Percentiles rank a stretch among this genome's conserved stretches.
These are phyloP conservation scores for Parotocinclus haroldoi DNA, from an alignment of 2,797 vertebrate genomes.

Conservation along the genomic window DNA sequence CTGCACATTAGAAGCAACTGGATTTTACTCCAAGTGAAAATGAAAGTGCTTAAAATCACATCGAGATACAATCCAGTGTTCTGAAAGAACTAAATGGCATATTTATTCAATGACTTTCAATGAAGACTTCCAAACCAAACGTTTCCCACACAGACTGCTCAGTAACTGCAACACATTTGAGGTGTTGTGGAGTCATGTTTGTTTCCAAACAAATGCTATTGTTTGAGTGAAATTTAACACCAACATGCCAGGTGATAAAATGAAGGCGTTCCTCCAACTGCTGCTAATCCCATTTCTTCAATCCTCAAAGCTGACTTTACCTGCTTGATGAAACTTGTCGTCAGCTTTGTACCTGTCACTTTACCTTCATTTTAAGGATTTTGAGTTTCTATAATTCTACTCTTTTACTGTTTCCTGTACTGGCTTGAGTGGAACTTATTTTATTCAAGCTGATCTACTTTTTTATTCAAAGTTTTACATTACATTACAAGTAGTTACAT, in stretches of 20 bases:
- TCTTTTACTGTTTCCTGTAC: no score
- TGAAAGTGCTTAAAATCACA: no score
- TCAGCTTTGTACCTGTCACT: constrained; percentile 18
- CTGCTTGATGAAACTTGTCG: constrained; percentile 55
- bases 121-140: not conserved
- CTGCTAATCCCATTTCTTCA: constrained; percentile 49
- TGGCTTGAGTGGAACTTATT: no score
- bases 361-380: constrained; percentile 10
- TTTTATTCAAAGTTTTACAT: no score
- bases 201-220: constrained; percentile 79
- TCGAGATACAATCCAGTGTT: no score
- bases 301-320: constrained; percentile 77
- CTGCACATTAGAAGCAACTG: no score
- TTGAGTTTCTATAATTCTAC: no score
- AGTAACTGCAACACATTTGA: constrained; percentile 21
- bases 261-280: constrained; percentile 55
- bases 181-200: constrained; percentile 62
- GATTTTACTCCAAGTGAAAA: no score
- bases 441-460: no score
- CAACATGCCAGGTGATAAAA: constrained; percentile 72
- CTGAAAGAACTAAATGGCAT: no score
- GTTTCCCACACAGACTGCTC: constrained; percentile 22
- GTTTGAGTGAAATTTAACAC: constrained; percentile 75
- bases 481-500: no score
- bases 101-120: not conserved